Evolutionary conservation across 2,113 vertebrate genomes (phyloP).

Genomic region (Noturus placidus): DNA sequence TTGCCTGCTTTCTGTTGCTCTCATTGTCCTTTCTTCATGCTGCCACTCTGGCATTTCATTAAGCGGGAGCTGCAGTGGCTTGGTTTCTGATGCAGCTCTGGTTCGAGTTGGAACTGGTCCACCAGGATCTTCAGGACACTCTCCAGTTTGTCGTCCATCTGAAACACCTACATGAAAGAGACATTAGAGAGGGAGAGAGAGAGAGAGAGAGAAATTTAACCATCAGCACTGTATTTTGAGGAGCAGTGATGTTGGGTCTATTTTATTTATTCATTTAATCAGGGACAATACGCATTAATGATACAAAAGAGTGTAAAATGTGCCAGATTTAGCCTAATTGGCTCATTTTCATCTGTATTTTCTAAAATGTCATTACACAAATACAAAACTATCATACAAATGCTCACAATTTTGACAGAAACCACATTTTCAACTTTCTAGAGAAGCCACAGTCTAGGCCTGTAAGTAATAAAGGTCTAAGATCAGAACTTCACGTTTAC

Average conservation of each 20-base stretch:
- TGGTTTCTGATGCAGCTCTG: constrained; percentile 60
- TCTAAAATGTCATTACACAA: no score
- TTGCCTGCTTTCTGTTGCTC: background rate
- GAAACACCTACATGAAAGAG: constrained; percentile 63
- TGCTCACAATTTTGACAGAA: no score
- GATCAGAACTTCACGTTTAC: background rate
- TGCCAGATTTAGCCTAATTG: no score
- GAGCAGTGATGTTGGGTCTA: background rate
- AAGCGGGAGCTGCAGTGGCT: constrained; percentile 53
- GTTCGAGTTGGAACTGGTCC: constrained; percentile 67
- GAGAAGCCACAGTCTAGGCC: background rate
- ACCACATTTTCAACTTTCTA: no score
- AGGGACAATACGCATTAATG: no score
- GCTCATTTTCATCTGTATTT: no score
- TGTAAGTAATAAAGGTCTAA: background rate
- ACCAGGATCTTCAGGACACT: constrained; percentile 67
- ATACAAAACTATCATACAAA: no score
- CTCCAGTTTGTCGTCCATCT: constrained; percentile 74
- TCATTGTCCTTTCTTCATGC: constrained; percentile 71
- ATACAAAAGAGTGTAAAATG: no score
- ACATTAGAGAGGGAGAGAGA: background rate
- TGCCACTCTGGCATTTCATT: constrained; percentile 65
- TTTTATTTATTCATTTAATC: no score
- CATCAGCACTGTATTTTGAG: background rate
- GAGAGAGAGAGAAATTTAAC: background rate